Percentiles rank a stretch among this genome's conserved stretches.
Evolutionary conservation across 2,113 vertebrate species (phyloP).

Genomic region (Lagopus muta): DNA sequence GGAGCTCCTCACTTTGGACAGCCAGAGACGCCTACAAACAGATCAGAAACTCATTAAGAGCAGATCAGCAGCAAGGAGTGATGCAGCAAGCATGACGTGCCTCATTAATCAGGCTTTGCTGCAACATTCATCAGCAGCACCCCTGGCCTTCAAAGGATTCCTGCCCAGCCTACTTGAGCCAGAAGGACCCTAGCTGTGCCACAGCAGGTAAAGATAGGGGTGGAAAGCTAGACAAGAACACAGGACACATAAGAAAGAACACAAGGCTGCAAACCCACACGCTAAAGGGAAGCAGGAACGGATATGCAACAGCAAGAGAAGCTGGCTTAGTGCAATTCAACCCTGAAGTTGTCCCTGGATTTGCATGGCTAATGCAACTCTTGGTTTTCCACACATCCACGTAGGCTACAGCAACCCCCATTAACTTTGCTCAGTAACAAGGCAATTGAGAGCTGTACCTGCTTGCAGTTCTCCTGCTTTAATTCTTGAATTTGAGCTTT

Average conservation of each 20-base stretch:
- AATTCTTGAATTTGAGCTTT: constrained; percentile 78
- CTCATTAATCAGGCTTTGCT: not conserved
- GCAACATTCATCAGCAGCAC: not conserved
- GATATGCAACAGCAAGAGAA: not conserved
- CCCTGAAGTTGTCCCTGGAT: not conserved
- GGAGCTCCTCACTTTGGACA: constrained; percentile 75
- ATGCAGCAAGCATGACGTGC: not conserved
- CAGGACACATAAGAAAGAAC: not conserved
- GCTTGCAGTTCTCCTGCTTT: constrained; percentile 74
- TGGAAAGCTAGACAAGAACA: not conserved
- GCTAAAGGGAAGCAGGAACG: not conserved
- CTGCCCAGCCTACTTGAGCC: not conserved
- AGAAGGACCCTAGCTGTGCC: not conserved
- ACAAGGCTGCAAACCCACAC: not conserved
- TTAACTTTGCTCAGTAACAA: not conserved
- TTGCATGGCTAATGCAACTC: not conserved
- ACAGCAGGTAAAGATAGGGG: not conserved
- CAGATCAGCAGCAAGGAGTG: not conserved
- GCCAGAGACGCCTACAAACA: constrained; percentile 77
- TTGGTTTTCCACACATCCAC: not conserved
- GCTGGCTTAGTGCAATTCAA: not conserved
- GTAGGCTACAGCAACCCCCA: not conserved
- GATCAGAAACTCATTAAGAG: constrained; percentile 14
- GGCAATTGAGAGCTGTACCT: constrained; percentile 58
- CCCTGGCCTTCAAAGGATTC: not conserved